Evolutionary conservation across 2,113 vertebrate species (phyloP), one percentile per base, ranked within the genome.

Genomic region (Carlito syrichta): DNA sequence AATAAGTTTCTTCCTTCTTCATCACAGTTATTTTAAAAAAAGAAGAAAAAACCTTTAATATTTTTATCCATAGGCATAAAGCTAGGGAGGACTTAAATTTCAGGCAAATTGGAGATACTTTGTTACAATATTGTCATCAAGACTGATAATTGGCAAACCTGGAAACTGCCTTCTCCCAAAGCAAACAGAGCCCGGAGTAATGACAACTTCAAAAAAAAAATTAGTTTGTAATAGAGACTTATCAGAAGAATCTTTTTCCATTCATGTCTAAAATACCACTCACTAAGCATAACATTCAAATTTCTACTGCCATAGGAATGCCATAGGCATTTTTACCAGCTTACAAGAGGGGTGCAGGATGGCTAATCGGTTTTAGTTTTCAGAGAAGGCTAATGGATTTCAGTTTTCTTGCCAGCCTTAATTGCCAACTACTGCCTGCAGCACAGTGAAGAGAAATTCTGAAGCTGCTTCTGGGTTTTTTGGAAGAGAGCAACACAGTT

Each of bases 281-380:
- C 43, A 48, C 35, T 40, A 56, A 8, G 38, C 32, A 25, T 3
- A 1, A 17, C 2, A 48, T 63, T 66, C 56, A 52, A 71, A 81
- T 83, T 68, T 74, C 22, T 25, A 38, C 1, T 0, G 0, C 1
- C n/a, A 4, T 8, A 50, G 63, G n/a, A 38, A 0, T 0, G 0
- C 1, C n/a, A 4, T 8, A 50, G 63, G n/a, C 38, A 60, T 81
- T 50, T 69, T 23, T 52, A 12, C 32, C n/a, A 27, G 50, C 22
- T 66, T 45, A 23, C 30, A 43, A 56, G 35, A 69, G 23, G 10
- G 5, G 8, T n/a, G 4, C 4, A 35, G 50, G 19, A 45, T 32
- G 30, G 78, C 32, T 73, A 19, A 85, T 16, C 50, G 32, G 12
- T 62, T 83, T 58, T 30, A 25, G 17, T n/a, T 62, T 62, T 76